Evolutionary conservation across 2,797 vertebrate species (phyloP), one percentile per base, ranked within the genome.

Genomic region (Naso thynnoides): DNA sequence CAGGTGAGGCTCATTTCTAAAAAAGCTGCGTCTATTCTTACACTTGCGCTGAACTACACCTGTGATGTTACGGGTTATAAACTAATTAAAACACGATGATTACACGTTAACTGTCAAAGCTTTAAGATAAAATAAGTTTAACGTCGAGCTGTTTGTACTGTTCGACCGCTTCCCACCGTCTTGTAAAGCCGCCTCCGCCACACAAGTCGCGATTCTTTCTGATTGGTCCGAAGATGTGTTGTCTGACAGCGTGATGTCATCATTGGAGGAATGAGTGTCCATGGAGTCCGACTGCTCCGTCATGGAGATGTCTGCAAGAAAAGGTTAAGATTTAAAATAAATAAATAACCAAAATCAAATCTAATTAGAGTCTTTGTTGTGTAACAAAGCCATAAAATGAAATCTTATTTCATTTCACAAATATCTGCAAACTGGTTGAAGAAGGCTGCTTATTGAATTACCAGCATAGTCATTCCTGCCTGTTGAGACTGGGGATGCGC

Each of bases 121-220:
- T 39, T 9, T n/a, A 29, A 42, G 24, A 10, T 13, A 33, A 42
- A 54, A 16, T 10, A 44, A 27, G 18, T 8, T 15, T 6, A 49
- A 56, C 8, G 19, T 14, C 3, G 11, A 26, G 23, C 19, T 8
- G 36, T 16, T 45, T 45, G 18, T 14, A 23, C n/a, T n/a, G n/a
- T 23, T 13, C 8, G 13, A 16, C 39, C 3, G 27, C 23, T 39
- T 29, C 91, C 88, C 73, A 95, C 95, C 93, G 4, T 95, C 95
- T 44, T 90, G 87, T 24, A 95, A 76, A 9, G 95, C 95, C 0
- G 93, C 88, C 42, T 95, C 93, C 0, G 95, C 93, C 50, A 95
- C 89, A 0, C 91, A 72, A 0, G 31, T 61, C 0, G 16, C 56
- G 44, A 42, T 70, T 9, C 55, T 57, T 4, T 91, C 86, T 0